Evolutionary conservation across 1,140 invertebrate species (phyloP).

Genomic region (Trissolcus basalis): DNA sequence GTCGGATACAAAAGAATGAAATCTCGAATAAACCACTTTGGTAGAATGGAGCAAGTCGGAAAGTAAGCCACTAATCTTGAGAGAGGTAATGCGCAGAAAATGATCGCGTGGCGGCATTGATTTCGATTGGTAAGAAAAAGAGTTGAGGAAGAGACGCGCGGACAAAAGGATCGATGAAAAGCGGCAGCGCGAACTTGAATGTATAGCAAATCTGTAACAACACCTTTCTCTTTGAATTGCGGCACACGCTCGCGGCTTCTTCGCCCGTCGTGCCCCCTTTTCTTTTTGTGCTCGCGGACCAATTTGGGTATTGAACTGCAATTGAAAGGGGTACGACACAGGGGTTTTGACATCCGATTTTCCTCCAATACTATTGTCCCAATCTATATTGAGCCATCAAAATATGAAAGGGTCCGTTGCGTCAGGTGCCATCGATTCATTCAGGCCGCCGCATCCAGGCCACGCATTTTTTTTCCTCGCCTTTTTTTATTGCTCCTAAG

Average conservation of each 20-base stretch:
- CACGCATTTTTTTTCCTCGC: slow-evolving; percentile 22
- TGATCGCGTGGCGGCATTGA: slow-evolving; percentile 61
- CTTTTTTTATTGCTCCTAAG: slow-evolving; percentile 6
- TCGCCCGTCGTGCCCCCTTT: slow-evolving; percentile 28
- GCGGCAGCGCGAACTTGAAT: slow-evolving; percentile 56
- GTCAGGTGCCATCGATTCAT: slow-evolving; percentile 52
- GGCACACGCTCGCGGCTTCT: slow-evolving; percentile 58
- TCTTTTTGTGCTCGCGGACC: slow-evolving; percentile 63
- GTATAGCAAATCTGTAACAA: slow-evolving; percentile 70
- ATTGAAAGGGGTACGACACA: slow-evolving; percentile 62
- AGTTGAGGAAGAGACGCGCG: slow-evolving; percentile 22
- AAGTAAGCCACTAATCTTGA: slow-evolving; percentile 28
- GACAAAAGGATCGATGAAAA: slow-evolving; percentile 51
- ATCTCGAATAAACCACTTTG: neutral
- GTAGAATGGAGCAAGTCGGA: neutral
- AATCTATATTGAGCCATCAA: slow-evolving; percentile 70
- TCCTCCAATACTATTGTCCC: slow-evolving; percentile 69
- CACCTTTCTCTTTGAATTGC: slow-evolving; percentile 64
- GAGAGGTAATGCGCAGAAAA: slow-evolving; percentile 16
- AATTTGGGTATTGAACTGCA: slow-evolving; percentile 73
- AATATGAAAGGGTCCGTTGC: slow-evolving; percentile 66
- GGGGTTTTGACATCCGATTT: slow-evolving; percentile 55
- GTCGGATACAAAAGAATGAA: neutral
- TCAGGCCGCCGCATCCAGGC: slow-evolving; percentile 50
- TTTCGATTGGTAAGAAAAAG: slow-evolving; percentile 49